Evolutionary conservation across 2,888 invertebrate species (phyloP).

Genomic region (Eudemis profundana): DNA sequence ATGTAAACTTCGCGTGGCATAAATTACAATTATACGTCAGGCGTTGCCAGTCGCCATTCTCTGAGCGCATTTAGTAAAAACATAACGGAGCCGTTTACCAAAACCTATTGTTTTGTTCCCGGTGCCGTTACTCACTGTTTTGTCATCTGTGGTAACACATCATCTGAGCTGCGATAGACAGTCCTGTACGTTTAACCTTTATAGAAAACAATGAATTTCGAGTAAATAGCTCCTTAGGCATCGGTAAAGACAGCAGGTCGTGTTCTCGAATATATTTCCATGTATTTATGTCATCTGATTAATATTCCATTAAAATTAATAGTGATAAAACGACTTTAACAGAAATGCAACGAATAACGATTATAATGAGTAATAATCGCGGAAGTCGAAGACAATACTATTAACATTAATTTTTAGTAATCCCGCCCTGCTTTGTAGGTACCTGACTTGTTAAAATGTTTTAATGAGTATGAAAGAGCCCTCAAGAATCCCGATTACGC

Average conservation of each 20-base stretch:
- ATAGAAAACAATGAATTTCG: conserved; percentile 9
- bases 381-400: too few relatives aligned
- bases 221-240: background rate
- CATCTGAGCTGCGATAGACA: background rate
- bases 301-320: too few relatives aligned
- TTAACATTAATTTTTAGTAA: too few relatives aligned
- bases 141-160: conserved; percentile 18
- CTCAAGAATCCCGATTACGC: too few relatives aligned
- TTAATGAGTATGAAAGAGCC: too few relatives aligned
- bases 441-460: too few relatives aligned
- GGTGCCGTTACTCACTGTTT: conserved; percentile 29
- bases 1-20: background rate
- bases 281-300: too few relatives aligned
- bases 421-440: too few relatives aligned
- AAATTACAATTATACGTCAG: conserved; percentile 4
- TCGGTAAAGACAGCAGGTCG: background rate
- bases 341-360: too few relatives aligned
- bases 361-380: too few relatives aligned
- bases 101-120: conserved; percentile 25
- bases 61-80: conserved; percentile 20
- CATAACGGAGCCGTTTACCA: conserved; percentile 21
- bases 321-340: too few relatives aligned
- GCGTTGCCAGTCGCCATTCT: conserved; percentile 1
- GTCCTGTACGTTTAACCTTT: conserved; percentile 9
- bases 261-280: too few relatives aligned